phyloP scores from a whole-genome alignment of 2,113 vertebrate species.

The Aldabrachelys gigantea region DNA sequence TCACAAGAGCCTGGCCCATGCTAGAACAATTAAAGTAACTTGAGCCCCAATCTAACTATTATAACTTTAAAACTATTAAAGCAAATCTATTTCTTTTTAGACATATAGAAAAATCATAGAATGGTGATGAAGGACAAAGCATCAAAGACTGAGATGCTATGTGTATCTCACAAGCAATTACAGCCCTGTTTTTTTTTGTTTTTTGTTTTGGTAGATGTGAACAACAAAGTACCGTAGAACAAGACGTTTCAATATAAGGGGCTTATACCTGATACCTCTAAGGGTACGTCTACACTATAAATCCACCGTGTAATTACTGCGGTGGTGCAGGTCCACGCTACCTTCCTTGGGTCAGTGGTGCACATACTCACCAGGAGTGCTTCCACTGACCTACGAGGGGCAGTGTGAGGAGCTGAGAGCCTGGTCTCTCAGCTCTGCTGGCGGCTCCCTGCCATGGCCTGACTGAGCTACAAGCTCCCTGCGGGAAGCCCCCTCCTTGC shows the following conservation, averaged over 20 bases:
- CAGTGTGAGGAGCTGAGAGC: no score
- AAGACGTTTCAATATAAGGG: neutral
- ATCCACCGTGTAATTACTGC: no score
- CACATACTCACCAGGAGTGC: no score
- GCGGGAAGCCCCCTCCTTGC: no score
- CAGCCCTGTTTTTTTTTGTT: neutral
- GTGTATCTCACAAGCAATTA: neutral
- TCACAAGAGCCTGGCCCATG: neutral
- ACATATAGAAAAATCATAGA: neutral
- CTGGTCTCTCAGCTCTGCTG: no score
- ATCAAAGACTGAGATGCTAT: neutral
- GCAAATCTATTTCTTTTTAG: neutral
- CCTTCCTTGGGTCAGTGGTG: no score
- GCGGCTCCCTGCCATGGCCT: no score
- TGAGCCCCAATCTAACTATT: neutral
- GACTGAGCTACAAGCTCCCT: no score
- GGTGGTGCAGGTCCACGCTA: no score
- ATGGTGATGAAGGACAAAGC: neutral
- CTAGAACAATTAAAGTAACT: neutral
- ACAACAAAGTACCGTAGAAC: neutral
- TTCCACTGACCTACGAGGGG: no score
- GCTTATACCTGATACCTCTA: neutral
- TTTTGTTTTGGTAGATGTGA: neutral
- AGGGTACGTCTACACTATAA: no score
- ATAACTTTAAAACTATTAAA: neutral